Evolutionary conservation across 2,888 invertebrate species (phyloP).

Genomic region (Drosophila longiperda): DNA sequence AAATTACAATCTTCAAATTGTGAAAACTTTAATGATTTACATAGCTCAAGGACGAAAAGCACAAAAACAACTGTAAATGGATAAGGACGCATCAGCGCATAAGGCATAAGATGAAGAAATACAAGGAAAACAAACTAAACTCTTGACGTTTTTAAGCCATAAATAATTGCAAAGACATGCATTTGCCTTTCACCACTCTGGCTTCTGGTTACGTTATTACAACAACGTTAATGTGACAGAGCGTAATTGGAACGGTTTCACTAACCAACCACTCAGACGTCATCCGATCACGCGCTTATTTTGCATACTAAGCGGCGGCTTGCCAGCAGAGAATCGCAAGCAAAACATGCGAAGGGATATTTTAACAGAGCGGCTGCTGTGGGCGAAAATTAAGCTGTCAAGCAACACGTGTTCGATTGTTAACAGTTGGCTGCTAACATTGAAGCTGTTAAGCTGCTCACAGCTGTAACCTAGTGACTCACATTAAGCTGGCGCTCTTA

Average conservation of each 20-base stretch:
- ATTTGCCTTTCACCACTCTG: slow-evolving; percentile 6
- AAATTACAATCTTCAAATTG: background rate
- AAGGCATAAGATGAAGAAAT: slow-evolving; percentile 3
- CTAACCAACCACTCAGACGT: slow-evolving; percentile 29
- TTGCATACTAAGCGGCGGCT: slow-evolving; percentile 33
- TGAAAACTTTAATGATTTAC: background rate
- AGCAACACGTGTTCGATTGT: slow-evolving; percentile 60
- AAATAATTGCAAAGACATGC: slow-evolving; percentile 37
- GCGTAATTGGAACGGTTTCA: background rate
- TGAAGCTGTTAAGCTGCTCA: background rate
- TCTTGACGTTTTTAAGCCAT: slow-evolving; percentile 16
- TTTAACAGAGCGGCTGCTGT: slow-evolving; percentile 61
- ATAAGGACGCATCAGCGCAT: background rate
- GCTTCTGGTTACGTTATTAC: slow-evolving; percentile 31
- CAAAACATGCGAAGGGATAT: slow-evolving; percentile 45
- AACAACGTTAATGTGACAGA: background rate
- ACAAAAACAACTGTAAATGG: slow-evolving; percentile 20
- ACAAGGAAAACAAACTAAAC: slow-evolving; percentile 23
- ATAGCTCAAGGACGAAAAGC: slow-evolving; percentile 1
- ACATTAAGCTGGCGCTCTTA: slow-evolving; percentile 50
- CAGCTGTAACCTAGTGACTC: slow-evolving; percentile 51
- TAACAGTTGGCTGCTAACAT: slow-evolving; percentile 9
- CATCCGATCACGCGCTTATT: slow-evolving; percentile 41
- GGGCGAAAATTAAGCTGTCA: slow-evolving; percentile 42
- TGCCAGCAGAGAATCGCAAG: slow-evolving; percentile 8